Conservation (phyloP, 2,113 vertebrate species). For the Otis tarda region DNA sequence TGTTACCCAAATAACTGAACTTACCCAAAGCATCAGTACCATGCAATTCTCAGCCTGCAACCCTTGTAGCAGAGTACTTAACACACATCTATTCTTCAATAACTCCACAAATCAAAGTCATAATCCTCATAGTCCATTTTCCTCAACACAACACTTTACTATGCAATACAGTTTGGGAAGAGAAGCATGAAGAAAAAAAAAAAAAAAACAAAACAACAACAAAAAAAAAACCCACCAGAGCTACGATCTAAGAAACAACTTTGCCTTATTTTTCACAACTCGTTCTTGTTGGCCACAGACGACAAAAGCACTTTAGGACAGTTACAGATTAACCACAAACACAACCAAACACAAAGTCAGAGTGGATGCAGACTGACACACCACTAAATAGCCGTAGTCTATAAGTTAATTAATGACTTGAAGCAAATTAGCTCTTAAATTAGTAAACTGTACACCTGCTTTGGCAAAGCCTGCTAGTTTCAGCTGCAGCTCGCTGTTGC, state of each 20-base stretch:
- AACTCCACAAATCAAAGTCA: background rate
- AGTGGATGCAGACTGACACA: background rate
- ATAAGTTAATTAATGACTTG: no score
- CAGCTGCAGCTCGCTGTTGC: constrained; percentile 75
- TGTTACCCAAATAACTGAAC: background rate
- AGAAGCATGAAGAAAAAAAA: background rate
- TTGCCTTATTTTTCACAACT: background rate
- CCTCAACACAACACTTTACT: background rate
- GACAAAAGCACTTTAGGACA: constrained; percentile 24
- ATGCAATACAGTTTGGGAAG: background rate
- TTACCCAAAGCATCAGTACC: background rate
- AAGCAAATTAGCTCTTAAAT: background rate
- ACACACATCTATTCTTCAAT: background rate
- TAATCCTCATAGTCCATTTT: background rate
- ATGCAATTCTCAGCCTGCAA: background rate
- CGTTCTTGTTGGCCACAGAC: background rate
- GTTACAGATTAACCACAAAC: constrained; percentile 48
- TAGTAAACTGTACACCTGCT: constrained; percentile 46
- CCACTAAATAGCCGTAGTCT: constrained; percentile 26
- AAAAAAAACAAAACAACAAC: background rate
- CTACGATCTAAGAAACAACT: background rate
- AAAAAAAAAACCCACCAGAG: background rate
- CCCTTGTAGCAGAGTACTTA: background rate
- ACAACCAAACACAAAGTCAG: constrained; percentile 9
- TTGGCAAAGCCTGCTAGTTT: background rate